Evolutionary conservation across 64 coral and sea anemone species (phyloP).

Genomic region (Stylophora pistillata): DNA sequence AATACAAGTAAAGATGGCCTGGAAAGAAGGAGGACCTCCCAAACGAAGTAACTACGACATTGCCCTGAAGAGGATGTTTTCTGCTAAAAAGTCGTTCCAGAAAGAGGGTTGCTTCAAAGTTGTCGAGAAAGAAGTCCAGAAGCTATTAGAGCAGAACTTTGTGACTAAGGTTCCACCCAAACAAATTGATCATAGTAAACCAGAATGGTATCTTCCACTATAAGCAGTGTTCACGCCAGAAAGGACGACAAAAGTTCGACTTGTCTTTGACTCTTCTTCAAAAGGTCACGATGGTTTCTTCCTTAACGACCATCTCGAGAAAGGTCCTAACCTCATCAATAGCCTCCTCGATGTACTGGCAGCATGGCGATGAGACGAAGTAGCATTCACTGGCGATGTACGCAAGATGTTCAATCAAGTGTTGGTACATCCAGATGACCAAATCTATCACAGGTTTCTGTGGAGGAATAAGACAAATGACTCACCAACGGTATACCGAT

Average conservation of each 20-base stretch:
- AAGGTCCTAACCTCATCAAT: conserved; percentile 38
- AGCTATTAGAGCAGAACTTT: conserved; percentile 22
- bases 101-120: not conserved
- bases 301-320: conserved; percentile 33
- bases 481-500: conserved; percentile 36
- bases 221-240: conserved; percentile 36
- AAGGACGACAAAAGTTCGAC: conserved; percentile 32
- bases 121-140: conserved; percentile 24
- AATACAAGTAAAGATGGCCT: conserved; percentile 41
- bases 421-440: conserved; percentile 10
- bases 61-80: conserved; percentile 11
- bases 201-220: conserved; percentile 40
- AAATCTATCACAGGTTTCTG: conserved; percentile 22
- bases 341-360: conserved; percentile 1
- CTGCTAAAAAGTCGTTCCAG: not conserved
- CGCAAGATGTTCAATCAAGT: conserved; percentile 28
- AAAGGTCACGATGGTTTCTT: conserved; percentile 41
- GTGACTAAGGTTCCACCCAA: conserved; percentile 15
- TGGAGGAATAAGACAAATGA: conserved; percentile 19
- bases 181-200: conserved; percentile 18
- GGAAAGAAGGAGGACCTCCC: conserved; percentile 30
- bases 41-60: conserved; percentile 28
- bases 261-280: conserved; percentile 30
- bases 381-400: not conserved
- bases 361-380: conserved; percentile 18